phyloP scores from a whole-genome alignment of 1,140 invertebrate species.

The roundworm (Caenorhabditis elegans) region WBcel235 BX284603.4:3851501-3852000 shows the following conservation, averaged over 20 bases:
- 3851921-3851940: not conserved
- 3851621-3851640: too few species aligned
- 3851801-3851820: not conserved
- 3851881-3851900: too few species aligned
- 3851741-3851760: too few species aligned
- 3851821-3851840: not conserved
- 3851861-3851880: not conserved
- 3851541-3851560: constrained; percentile 29
- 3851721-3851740: too few species aligned
- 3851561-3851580: constrained; percentile 17
- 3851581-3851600: not conserved
- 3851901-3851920: not conserved
- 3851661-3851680: too few species aligned
- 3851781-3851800: not conserved
- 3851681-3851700: too few species aligned
- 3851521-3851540: not conserved
- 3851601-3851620: not conserved
- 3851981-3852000: not conserved
- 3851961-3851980: not conserved
- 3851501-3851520: not conserved
- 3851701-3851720: too few species aligned
- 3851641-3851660: too few species aligned
- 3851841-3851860: not conserved
- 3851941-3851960: constrained; percentile 3
- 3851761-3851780: too few species aligned